phyloP scores from a whole-genome alignment of 1,140 invertebrate species.

The Drosophila oshimai region DNA sequence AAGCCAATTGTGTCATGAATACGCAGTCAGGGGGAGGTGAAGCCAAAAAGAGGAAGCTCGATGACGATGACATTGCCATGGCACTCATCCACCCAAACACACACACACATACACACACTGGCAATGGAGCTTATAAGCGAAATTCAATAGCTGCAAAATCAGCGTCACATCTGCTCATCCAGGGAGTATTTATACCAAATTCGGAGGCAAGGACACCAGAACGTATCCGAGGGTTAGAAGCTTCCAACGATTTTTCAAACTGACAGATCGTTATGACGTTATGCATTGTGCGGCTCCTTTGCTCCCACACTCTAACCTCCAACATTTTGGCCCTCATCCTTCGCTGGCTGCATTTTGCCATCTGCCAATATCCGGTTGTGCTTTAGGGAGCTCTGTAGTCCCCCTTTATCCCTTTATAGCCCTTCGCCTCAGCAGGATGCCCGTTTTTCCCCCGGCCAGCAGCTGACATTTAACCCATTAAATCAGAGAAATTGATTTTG shows the following conservation, averaged over 20 bases:
- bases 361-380: conserved; percentile 63
- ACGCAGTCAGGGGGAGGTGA: conserved; percentile 41
- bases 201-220: not conserved
- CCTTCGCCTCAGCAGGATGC: not conserved
- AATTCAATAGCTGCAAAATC: conserved; percentile 77
- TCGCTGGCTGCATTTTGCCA: conserved; percentile 42
- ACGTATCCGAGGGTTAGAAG: not conserved
- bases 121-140: conserved; percentile 67
- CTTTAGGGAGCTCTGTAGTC: conserved; percentile 25
- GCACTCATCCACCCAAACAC: not conserved
- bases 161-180: conserved; percentile 54
- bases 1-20: conserved; percentile 79
- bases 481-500: conserved; percentile 26
- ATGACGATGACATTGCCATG: conserved; percentile 32
- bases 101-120: too few relatives aligned
- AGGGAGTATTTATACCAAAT: conserved; percentile 40
- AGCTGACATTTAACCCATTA: conserved; percentile 44
- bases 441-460: conserved; percentile 5
- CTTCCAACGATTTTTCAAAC: conserved; percentile 67
- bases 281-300: conserved; percentile 51
- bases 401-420: not conserved
- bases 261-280: conserved; percentile 74
- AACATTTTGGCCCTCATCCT: not conserved
- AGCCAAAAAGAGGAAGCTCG: not conserved
- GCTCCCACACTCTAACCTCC: not conserved